A percentile compares a stretch with the other conserved stretches of the same genome.
phyloP scores from a whole-genome alignment of 92 coral and sea anemone genomes.

The Zoanthus gigantus region DNA sequence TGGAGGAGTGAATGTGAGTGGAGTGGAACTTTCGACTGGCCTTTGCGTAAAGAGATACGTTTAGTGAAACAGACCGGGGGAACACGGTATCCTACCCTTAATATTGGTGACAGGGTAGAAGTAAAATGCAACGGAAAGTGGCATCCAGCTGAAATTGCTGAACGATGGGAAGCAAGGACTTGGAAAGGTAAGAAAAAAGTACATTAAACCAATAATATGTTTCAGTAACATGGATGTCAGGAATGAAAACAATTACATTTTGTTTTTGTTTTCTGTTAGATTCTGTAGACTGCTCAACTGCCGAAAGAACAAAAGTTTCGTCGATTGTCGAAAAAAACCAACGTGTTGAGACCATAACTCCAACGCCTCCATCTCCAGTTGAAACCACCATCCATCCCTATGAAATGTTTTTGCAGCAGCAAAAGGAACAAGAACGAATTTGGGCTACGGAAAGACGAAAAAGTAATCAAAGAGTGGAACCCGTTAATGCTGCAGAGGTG shows the following conservation, averaged over 20 bases:
- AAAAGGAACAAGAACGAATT: not conserved
- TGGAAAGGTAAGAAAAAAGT: constrained; percentile 15
- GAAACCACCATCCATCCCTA: not conserved
- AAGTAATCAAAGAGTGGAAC: not conserved
- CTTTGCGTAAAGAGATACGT: constrained; percentile 20
- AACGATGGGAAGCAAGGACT: not conserved
- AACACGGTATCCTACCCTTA: constrained; percentile 1
- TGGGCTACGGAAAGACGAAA: not conserved
- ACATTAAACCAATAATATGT: not conserved
- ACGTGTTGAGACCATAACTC: not conserved
- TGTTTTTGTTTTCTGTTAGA: constrained; percentile 6
- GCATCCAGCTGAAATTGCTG: constrained; percentile 14
- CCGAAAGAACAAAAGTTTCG: not conserved
- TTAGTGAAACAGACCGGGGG: not conserved
- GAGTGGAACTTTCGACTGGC: constrained; percentile 28
- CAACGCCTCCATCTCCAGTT: not conserved
- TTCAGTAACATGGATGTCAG: not conserved
- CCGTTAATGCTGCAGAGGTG: not conserved
- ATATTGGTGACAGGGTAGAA: constrained; percentile 3
- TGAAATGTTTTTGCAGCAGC: not conserved
- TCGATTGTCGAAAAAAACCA: not conserved
- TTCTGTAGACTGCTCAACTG: not conserved
- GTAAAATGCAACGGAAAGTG: not conserved
- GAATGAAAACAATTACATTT: not conserved
- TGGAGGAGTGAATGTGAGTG: constrained; percentile 34